phyloP scores from a whole-genome alignment of 2,113 vertebrate species.

The Stigmatopora argus region DNA sequence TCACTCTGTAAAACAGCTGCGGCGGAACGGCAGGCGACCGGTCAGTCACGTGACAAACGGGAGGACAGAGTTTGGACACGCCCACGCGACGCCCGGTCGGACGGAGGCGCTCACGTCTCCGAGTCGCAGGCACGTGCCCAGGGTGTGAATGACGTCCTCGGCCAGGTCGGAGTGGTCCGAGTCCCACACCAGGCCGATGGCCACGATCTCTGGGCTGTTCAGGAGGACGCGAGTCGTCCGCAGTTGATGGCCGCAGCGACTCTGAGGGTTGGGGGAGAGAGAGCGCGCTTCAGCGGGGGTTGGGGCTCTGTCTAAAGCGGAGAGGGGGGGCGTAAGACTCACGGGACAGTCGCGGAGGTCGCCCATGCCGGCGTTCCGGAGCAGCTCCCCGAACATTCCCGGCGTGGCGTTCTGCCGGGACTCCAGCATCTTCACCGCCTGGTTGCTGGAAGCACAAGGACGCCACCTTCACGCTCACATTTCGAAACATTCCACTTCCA shows the following conservation, averaged over 20 bases:
- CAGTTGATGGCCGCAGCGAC: slow-evolving; percentile 94
- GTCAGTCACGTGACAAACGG: neutral
- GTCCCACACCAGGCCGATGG: slow-evolving; percentile 96
- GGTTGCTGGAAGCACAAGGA: slow-evolving; percentile 79
- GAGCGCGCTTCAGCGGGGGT: too few relatives aligned
- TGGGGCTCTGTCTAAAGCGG: too few relatives aligned
- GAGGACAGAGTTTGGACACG: too few relatives aligned
- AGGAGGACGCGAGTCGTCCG: slow-evolving; percentile 93
- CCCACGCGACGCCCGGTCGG: too few relatives aligned
- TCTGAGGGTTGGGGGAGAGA: slow-evolving; percentile 65
- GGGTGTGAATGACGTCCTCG: slow-evolving; percentile 96
- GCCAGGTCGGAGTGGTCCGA: slow-evolving; percentile 95
- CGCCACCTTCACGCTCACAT: neutral
- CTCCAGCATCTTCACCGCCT: slow-evolving; percentile 97
- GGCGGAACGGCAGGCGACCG: neutral
- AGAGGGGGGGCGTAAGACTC: too few relatives aligned
- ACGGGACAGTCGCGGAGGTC: slow-evolving; percentile 94
- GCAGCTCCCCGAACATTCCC: slow-evolving; percentile 95
- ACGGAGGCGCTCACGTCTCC: slow-evolving; percentile 81
- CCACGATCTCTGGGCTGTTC: slow-evolving; percentile 96
- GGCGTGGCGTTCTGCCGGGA: slow-evolving; percentile 91
- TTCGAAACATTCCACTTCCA: neutral
- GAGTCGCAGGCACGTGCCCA: slow-evolving; percentile 94
- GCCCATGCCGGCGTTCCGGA: slow-evolving; percentile 97
- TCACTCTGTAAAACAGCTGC: slow-evolving; percentile 90